Base-by-base conservation (phyloP, 2,888 invertebrate genomes). In the Diarsia mendica region DNA sequence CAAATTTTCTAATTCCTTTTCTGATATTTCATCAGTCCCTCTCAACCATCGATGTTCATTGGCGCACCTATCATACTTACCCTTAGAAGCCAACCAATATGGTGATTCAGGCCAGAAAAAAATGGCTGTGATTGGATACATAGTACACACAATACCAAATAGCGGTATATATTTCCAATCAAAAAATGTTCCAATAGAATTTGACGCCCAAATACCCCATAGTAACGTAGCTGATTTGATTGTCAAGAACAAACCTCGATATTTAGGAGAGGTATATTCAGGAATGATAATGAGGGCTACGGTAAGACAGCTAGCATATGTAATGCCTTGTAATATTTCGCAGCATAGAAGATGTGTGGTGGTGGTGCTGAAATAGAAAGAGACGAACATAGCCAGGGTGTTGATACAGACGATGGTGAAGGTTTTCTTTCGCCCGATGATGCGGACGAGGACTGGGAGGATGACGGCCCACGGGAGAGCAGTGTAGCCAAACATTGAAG, bases 91-190 rank as follows among this genome's bases (percentile, higher is more conserved):
- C 20, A 66, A 49, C 66, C 66, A 66, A 48, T 66, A 49, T 3
- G 66, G 49, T 18, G 66, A 66, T n/a, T 66, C 66, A 13, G 66
- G 66, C 66, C 66, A 66, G 49, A 66, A 66, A 33, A 66, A 33
- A 0, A 66, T 8, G 8, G 67, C 44, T 9, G 13, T 44, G 0
- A 55, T 18, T 3, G 66, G 33, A 1, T 66, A 66, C 1, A 49
- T 3, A 66, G 13, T 66, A 49, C 66, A 66, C 8, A 66, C 28
- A 49, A 66, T 20, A 20, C 66, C 66, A 66, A 66, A 66, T 15
- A 66, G 20, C 2, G 66, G 66, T 18, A 67, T 67, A 39, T 44
- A 67, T n/a, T 23, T 55, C 67, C 67, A 67, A 67, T 67, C 44
- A 3, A 44, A 67, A 39, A 55, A 67, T 9, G 67, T 55, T 44